These are phyloP conservation scores for Cyprinodon variegatus DNA, from an alignment of 2,113 vertebrate genomes.

Conservation along the genomic window DNA sequence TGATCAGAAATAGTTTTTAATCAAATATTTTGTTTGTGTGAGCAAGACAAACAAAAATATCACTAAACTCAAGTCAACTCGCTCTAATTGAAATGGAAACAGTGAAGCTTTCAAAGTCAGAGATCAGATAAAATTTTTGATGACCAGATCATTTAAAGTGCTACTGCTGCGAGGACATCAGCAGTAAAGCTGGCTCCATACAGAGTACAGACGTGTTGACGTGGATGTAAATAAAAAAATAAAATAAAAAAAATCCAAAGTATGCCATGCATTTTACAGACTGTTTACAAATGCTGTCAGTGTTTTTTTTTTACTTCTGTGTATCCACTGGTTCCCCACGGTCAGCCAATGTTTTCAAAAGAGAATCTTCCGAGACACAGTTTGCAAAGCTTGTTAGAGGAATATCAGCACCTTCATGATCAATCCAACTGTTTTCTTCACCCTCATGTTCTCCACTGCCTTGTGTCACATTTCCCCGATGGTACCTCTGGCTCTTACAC, in stretches of 20 bases:
- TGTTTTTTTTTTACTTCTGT: neutral
- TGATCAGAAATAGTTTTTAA: neutral
- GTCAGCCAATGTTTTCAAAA: conserved; percentile 42
- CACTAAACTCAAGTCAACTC: neutral
- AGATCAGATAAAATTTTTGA: conserved; percentile 9
- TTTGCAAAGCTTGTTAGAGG: conserved; percentile 50
- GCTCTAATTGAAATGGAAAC: conserved; percentile 1
- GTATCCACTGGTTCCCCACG: conserved; percentile 20
- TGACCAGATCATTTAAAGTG: conserved; percentile 13
- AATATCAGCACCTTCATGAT: conserved; percentile 49
- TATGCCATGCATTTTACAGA: conserved; percentile 12
- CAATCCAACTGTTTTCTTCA: conserved; percentile 38
- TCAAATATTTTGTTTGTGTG: neutral
- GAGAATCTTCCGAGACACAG: conserved; percentile 18
- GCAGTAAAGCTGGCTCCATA: conserved; percentile 5
- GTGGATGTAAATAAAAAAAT: conserved; percentile 1
- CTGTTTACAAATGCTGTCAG: conserved; percentile 7
- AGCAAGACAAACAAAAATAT: neutral
- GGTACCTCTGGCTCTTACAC: conserved; percentile 11
- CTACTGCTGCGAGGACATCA: conserved; percentile 14
- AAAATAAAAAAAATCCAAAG: conserved; percentile 1
- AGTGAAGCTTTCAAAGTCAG: conserved; percentile 10
- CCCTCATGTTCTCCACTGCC: conserved; percentile 10
- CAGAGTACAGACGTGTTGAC: conserved; percentile 20
- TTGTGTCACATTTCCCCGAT: conserved; percentile 4